phyloP scores from a whole-genome alignment of 1,140 invertebrate genomes.

The Caenorhabditis brenneri region DNA sequence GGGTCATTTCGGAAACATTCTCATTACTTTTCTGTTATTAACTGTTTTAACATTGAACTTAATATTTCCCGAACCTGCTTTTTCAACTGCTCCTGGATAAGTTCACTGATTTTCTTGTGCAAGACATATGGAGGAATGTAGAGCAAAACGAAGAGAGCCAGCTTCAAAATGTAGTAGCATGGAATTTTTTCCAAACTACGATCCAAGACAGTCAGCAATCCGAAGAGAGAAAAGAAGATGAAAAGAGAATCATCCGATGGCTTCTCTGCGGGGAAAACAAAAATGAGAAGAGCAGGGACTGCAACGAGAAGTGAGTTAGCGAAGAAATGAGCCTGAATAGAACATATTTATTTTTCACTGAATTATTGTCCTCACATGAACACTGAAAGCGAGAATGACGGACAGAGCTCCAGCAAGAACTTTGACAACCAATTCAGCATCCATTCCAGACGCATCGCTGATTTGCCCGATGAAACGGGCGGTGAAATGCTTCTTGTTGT shows the following conservation, averaged over 20 bases:
- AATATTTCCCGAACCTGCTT: background rate
- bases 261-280: background rate
- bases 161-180: conserved; percentile 26
- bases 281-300: background rate
- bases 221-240: conserved; percentile 16
- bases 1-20: background rate
- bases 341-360: too few species aligned
- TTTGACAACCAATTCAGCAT: background rate
- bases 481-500: conserved; percentile 32
- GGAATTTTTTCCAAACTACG: conserved; percentile 12
- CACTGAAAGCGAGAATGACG: conserved; percentile 1
- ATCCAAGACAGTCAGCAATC: conserved; percentile 1
- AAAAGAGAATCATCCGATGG: conserved; percentile 5
- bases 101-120: background rate
- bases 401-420: background rate
- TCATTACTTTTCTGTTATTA: background rate
- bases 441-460: background rate
- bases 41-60: background rate
- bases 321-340: conserved; percentile 1
- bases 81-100: background rate
- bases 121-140: conserved; percentile 17
- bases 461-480: conserved; percentile 7
- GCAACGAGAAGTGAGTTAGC: background rate
- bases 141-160: conserved; percentile 13
- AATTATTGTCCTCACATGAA: background rate